phyloP scores from a whole-genome alignment of 2,888 invertebrate genomes.

The Agriotes lineatus region DNA sequence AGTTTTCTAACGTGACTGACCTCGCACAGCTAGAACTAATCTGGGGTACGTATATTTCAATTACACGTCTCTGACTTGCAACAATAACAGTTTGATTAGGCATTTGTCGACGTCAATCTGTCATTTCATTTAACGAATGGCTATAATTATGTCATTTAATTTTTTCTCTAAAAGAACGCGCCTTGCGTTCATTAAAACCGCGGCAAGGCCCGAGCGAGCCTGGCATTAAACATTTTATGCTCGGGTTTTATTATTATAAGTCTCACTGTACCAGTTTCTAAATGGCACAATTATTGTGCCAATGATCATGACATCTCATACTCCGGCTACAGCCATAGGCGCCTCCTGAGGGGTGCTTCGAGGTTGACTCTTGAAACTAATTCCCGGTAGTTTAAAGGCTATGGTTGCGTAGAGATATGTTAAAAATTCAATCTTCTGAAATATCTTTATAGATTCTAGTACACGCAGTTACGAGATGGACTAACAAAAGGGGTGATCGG shows the following conservation, averaged over 20 bases:
- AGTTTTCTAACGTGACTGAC: conserved; percentile 4
- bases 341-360: too few relatives aligned
- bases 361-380: too few relatives aligned
- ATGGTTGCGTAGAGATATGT: too few relatives aligned
- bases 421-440: too few relatives aligned
- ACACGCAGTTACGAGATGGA: too few relatives aligned
- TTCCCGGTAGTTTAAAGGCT: too few relatives aligned
- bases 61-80: not conserved
- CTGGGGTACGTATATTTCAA: not conserved
- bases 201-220: not conserved
- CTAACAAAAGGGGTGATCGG: too few relatives aligned
- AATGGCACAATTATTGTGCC: not conserved
- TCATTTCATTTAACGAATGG: conserved; percentile 6
- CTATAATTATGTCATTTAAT: conserved; percentile 8
- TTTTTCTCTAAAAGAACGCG: not conserved
- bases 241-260: not conserved
- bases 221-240: conserved; percentile 5
- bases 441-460: too few relatives aligned
- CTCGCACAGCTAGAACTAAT: not conserved
- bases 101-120: conserved; percentile 12
- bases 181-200: not conserved
- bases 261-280: not conserved
- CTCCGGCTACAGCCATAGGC: too few relatives aligned
- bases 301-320: not conserved
- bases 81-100: conserved; percentile 10